Conservation (phyloP, 2,888 invertebrate genomes). For the Athalia circularis region DNA sequence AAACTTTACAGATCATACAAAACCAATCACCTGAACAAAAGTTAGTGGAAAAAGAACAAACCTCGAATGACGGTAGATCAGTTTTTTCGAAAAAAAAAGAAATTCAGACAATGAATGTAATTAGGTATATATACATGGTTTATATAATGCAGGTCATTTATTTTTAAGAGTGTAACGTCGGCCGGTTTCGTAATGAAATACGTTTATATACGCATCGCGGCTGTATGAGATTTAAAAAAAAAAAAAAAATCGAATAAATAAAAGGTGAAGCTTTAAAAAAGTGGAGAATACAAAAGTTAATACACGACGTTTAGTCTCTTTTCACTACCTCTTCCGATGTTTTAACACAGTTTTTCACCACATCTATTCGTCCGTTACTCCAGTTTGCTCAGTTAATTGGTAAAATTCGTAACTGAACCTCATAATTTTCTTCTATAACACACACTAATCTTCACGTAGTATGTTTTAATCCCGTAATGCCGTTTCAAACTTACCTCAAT, state of each 20-base stretch:
- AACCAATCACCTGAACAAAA: too few species aligned
- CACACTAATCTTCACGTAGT: background rate
- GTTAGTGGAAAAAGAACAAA: too few species aligned
- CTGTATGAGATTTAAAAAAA: background rate
- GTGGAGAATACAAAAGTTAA: background rate
- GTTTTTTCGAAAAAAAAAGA: too few species aligned
- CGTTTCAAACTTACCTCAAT: too few species aligned
- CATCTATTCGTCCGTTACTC: constrained; percentile 23
- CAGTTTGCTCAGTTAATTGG: constrained; percentile 21
- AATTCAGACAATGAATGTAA: too few species aligned
- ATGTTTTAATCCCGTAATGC: background rate
- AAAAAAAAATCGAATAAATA: too few species aligned
- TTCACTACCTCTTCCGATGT: constrained; percentile 3
- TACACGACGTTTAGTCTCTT: constrained; percentile 14
- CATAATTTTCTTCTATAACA: background rate
- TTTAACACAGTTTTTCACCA: constrained; percentile 27
- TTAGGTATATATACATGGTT: too few species aligned
- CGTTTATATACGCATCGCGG: background rate
- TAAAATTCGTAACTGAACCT: constrained; percentile 37
- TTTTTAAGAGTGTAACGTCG: background rate
- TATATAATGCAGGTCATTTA: too few species aligned
- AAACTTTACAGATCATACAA: too few species aligned
- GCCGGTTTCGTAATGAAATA: background rate
- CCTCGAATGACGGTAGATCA: too few species aligned
- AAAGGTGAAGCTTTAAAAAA: constrained; percentile 24